phyloP scores from a whole-genome alignment of 2,113 vertebrate genomes.

The Motacilla tschutschensis region DNA sequence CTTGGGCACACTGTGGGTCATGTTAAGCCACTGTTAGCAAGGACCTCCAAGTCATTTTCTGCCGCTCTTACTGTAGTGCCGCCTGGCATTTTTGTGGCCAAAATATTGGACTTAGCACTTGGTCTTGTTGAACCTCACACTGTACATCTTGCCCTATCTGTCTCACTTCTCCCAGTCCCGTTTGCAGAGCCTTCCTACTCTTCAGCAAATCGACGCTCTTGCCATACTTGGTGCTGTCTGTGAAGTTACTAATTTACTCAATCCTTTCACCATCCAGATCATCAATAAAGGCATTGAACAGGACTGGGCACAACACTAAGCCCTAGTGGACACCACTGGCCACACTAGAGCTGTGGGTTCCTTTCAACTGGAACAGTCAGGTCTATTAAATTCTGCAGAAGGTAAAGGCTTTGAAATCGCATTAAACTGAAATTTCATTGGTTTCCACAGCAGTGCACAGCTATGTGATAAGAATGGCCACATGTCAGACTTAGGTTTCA shows the following conservation, averaged over 20 bases:
- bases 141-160: not conserved
- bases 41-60: not conserved
- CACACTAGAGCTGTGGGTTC: not conserved
- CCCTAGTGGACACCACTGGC: too few species aligned
- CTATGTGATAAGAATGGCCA: not conserved
- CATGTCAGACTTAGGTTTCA: not conserved
- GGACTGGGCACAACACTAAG: not conserved
- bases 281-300: not conserved
- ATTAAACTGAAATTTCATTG: not conserved
- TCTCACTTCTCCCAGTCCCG: not conserved
- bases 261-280: not conserved
- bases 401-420: not conserved
- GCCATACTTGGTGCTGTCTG: accelerated
- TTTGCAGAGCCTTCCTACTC: not conserved
- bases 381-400: not conserved
- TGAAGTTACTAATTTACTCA: not conserved
- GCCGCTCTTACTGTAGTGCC: not conserved
- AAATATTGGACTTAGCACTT: not conserved
- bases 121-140: not conserved
- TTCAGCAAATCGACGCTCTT: not conserved
- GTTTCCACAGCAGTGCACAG: not conserved
- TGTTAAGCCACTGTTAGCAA: not conserved
- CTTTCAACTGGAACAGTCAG: not conserved
- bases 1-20: accelerated
- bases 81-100: not conserved